Percentiles rank a stretch among this genome's conserved stretches.
Evolutionary conservation across 1,140 invertebrate species (phyloP).

Genomic region (Lithobius niger): DNA sequence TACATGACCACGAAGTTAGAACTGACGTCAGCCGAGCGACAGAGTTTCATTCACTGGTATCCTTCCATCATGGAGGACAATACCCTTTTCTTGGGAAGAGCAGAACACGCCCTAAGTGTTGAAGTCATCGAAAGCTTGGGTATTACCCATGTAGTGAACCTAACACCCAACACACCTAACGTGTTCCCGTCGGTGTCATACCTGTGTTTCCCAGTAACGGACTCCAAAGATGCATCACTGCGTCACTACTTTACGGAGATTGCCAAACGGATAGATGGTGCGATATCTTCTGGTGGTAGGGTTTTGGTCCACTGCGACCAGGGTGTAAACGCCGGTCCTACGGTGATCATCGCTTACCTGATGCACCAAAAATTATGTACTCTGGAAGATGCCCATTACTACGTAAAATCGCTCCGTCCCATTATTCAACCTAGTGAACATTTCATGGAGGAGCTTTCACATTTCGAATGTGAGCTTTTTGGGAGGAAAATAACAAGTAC

Average conservation of each 20-base stretch:
- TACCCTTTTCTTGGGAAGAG: conserved; percentile 23
- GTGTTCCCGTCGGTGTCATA: conserved; percentile 23
- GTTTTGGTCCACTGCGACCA: conserved; percentile 26
- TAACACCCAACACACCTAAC: conserved; percentile 20
- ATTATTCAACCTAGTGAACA: conserved; percentile 21
- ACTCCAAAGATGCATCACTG: conserved; percentile 4
- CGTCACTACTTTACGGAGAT: conserved; percentile 18
- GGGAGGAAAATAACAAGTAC: conserved; percentile 22
- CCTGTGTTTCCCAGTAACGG: conserved; percentile 21
- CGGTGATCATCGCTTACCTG: conserved; percentile 23
- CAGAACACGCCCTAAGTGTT: conserved; percentile 23
- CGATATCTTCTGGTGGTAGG: conserved; percentile 17
- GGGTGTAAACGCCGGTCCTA: conserved; percentile 24
- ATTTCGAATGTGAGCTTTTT: conserved; percentile 24
- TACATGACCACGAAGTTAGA: conserved; percentile 20
- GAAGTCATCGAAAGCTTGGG: conserved; percentile 19
- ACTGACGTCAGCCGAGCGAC: conserved; percentile 13
- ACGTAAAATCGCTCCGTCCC: conserved; percentile 24
- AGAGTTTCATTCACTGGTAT: conserved; percentile 21
- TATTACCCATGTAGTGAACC: conserved; percentile 24
- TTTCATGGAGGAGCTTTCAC: conserved; percentile 20
- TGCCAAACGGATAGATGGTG: conserved; percentile 4
- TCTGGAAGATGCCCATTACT: conserved; percentile 28
- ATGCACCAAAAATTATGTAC: conserved; percentile 23
- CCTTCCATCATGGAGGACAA: conserved; percentile 23